Conservation (phyloP, 2,797 vertebrate species). For the Ceryle rudis region DNA sequence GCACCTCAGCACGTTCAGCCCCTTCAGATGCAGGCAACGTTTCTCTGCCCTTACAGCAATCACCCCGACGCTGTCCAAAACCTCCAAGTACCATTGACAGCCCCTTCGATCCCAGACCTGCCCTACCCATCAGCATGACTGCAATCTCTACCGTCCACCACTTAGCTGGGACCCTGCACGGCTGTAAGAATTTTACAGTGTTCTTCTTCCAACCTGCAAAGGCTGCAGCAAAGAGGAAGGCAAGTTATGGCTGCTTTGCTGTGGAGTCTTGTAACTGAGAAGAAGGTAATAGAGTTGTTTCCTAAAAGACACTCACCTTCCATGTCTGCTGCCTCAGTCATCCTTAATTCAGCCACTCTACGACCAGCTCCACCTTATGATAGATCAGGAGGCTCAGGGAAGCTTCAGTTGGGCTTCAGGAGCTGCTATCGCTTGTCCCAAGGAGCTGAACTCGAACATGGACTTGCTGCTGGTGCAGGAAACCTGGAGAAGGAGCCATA, state of each 20-base stretch:
- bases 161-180: neutral
- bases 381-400: neutral
- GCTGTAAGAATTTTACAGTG: neutral
- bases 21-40: accelerated
- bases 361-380: neutral
- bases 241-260: neutral
- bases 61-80: neutral
- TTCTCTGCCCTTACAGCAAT: neutral
- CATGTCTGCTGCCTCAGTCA: neutral
- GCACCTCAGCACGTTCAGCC: neutral
- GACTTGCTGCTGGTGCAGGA: neutral
- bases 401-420: neutral
- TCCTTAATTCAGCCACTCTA: neutral
- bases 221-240: neutral
- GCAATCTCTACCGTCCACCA: neutral
- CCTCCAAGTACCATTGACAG: neutral
- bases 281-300: neutral
- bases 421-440: neutral
- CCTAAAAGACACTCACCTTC: neutral
- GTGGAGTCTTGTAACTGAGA: neutral
- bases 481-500: neutral
- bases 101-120: neutral
- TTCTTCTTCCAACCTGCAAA: neutral
- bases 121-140: neutral
- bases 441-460: neutral